Evolutionary conservation across 2,113 vertebrate genomes (phyloP).

Genomic region (Planiliza haematocheilus): DNA sequence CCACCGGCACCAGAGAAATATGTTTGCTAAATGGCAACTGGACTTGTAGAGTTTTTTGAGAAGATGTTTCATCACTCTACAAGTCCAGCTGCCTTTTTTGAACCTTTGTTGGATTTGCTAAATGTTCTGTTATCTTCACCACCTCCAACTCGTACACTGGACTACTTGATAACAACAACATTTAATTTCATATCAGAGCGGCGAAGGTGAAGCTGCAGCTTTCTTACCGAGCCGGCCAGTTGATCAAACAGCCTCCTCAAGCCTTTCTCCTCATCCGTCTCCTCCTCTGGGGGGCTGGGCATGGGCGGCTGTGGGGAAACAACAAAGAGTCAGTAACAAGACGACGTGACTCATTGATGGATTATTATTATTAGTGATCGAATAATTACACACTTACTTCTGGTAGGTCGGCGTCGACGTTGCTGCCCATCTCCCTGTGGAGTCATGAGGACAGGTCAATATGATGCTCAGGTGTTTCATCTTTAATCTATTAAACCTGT

Average conservation of each 20-base stretch:
- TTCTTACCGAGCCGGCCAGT: constrained; percentile 88
- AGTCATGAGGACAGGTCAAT: neutral
- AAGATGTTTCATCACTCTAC: too few relatives aligned
- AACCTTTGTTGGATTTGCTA: too few relatives aligned
- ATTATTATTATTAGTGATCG: neutral
- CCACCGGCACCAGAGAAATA: too few relatives aligned
- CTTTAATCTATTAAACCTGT: too few relatives aligned
- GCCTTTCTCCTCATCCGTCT: constrained; percentile 88
- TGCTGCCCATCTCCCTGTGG: constrained; percentile 90
- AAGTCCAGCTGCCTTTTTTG: too few relatives aligned
- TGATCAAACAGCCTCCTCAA: constrained; percentile 87
- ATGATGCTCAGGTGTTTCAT: too few relatives aligned
- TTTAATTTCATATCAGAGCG: too few relatives aligned
- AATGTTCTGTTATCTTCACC: too few relatives aligned
- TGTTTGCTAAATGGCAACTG: too few relatives aligned
- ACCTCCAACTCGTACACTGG: too few relatives aligned
- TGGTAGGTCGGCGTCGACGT: constrained; percentile 87
- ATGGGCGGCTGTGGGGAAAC: constrained; percentile 81
- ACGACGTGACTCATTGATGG: accelerated
- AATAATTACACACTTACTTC: constrained; percentile 83
- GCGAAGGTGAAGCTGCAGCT: neutral
- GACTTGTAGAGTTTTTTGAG: too few relatives aligned
- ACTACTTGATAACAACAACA: too few relatives aligned
- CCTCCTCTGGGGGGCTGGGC: constrained; percentile 80
- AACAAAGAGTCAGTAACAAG: neutral